These are phyloP conservation scores for Pristionchus japonicus DNA, from an alignment of 2,888 invertebrate species.

Conservation along the genomic window DNA sequence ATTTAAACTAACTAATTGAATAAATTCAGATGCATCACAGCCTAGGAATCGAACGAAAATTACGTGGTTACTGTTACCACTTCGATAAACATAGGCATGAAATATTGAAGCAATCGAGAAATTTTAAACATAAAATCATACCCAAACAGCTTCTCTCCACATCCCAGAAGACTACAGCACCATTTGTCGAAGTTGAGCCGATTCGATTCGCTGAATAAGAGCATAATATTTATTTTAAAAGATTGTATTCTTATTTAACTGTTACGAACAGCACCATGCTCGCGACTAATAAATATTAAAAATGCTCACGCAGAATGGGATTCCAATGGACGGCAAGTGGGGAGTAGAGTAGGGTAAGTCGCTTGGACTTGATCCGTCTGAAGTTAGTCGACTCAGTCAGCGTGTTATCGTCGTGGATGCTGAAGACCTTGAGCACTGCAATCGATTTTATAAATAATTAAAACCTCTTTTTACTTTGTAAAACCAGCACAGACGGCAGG, in stretches of 20 bases:
- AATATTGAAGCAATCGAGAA: too few species aligned
- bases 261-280: too few species aligned
- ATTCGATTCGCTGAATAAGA: conserved; percentile 56
- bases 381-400: conserved; percentile 52
- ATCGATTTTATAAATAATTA: too few species aligned
- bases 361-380: conserved; percentile 51
- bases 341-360: conserved; percentile 55
- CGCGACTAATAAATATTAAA: background rate
- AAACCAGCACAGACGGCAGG: too few species aligned
- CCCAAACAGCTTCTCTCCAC: conserved; percentile 32
- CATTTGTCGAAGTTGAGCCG: conserved; percentile 61
- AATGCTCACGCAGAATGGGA: conserved; percentile 51
- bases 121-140: conserved; percentile 11
- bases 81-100: too few species aligned
- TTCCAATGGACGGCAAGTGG: conserved; percentile 60
- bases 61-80: too few species aligned
- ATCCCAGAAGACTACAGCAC: conserved; percentile 62
- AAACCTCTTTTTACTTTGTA: too few species aligned
- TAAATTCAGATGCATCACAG: background rate
- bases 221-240: too few species aligned
- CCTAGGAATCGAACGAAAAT: too few species aligned
- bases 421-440: conserved; percentile 58
- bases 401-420: conserved; percentile 44
- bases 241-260: too few species aligned
- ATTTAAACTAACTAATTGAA: background rate